phyloP scores from a whole-genome alignment of 2,888 invertebrate species.

The Nycteola revayana region DNA sequence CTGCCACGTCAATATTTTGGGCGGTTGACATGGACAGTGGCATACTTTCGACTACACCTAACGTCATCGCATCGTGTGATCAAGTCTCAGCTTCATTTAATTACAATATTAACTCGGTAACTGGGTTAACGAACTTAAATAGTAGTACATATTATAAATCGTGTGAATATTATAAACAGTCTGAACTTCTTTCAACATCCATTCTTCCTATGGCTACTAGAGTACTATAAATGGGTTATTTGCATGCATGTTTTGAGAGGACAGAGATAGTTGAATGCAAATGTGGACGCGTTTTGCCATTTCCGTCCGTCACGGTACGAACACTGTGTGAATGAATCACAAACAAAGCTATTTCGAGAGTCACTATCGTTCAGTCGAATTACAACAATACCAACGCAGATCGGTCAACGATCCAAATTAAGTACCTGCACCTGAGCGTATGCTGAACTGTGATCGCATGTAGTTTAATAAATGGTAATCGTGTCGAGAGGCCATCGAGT shows the following conservation, averaged over 20 bases:
- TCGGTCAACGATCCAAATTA: slow-evolving; percentile 67
- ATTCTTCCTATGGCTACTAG: slow-evolving; percentile 47
- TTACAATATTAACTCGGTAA: slow-evolving; percentile 70
- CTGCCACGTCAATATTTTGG: slow-evolving; percentile 71
- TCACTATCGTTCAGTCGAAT: slow-evolving; percentile 52
- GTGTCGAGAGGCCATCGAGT: slow-evolving; percentile 46
- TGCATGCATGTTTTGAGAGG: slow-evolving; percentile 35
- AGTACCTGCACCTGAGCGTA: slow-evolving; percentile 36
- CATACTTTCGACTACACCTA: slow-evolving; percentile 61
- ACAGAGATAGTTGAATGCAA: slow-evolving; percentile 48
- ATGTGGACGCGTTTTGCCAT: slow-evolving; percentile 60
- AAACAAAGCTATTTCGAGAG: slow-evolving; percentile 69
- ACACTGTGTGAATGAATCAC: slow-evolving; percentile 67
- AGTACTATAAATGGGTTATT: slow-evolving; percentile 40
- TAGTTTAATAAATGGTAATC: slow-evolving; percentile 26
- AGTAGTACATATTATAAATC: slow-evolving; percentile 48
- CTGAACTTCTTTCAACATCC: slow-evolving; percentile 55
- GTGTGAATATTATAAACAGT: slow-evolving; percentile 62
- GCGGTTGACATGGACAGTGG: slow-evolving; percentile 44
- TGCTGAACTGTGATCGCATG: slow-evolving; percentile 47
- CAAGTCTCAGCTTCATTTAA: slow-evolving; percentile 54
- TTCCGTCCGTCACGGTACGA: slow-evolving; percentile 74
- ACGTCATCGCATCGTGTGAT: slow-evolving; percentile 44
- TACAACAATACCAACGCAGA: slow-evolving; percentile 64
- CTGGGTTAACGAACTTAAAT: slow-evolving; percentile 79